phyloP scores from a whole-genome alignment of 2,797 vertebrate species.

The Hippopotamyrus pictus region DNA sequence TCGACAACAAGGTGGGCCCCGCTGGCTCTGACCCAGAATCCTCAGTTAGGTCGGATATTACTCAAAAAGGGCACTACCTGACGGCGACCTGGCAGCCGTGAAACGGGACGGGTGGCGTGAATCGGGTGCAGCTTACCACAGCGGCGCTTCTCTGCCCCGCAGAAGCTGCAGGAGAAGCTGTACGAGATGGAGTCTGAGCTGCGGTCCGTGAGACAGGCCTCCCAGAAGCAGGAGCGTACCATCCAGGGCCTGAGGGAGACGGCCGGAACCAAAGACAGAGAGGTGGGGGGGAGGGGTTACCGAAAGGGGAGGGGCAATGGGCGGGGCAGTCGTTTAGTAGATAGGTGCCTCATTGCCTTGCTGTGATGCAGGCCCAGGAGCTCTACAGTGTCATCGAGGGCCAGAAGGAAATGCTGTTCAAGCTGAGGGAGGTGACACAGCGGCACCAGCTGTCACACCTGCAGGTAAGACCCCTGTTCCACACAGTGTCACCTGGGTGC shows the following conservation, averaged over 20 bases:
- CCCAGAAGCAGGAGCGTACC: slow-evolving; percentile 66
- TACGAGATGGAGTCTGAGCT: slow-evolving; percentile 72
- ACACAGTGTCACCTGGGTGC: background rate
- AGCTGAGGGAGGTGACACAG: slow-evolving; percentile 69
- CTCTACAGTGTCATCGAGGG: slow-evolving; percentile 70
- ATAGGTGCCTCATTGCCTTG: background rate
- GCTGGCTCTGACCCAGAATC: background rate
- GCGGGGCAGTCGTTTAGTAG: background rate
- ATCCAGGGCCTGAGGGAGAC: slow-evolving; percentile 62
- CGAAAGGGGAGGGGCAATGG: background rate
- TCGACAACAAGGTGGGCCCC: slow-evolving; percentile 71
- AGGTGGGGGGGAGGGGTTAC: background rate
- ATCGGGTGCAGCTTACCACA: background rate
- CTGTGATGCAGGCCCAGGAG: slow-evolving; percentile 64
- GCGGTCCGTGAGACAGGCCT: slow-evolving; percentile 62
- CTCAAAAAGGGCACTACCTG: background rate
- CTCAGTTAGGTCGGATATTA: background rate
- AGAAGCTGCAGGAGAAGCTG: slow-evolving; percentile 79
- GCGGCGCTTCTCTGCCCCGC: background rate
- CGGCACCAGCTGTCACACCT: slow-evolving; percentile 67
- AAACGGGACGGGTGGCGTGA: background rate
- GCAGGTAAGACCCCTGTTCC: slow-evolving; percentile 54
- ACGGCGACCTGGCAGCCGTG: background rate
- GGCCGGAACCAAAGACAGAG: slow-evolving; percentile 37
- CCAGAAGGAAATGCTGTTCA: slow-evolving; percentile 74